Conservation (phyloP, 2,113 vertebrate genomes). For the Scolopax mira region DNA sequence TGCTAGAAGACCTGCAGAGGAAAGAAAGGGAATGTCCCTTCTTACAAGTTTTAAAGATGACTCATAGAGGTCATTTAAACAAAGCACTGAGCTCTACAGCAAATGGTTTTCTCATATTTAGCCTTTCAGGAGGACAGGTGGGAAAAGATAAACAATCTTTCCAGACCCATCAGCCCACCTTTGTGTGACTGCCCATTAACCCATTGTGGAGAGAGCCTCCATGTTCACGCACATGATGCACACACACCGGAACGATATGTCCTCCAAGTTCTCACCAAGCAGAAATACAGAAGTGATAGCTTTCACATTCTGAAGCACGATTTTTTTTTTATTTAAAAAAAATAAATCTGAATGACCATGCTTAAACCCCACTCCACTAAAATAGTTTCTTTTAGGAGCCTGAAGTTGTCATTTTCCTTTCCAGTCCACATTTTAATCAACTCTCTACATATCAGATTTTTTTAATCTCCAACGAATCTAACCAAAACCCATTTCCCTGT, state of each 20-base stretch:
- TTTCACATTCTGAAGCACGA: not conserved
- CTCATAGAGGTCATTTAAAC: not conserved
- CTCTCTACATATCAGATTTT: not conserved
- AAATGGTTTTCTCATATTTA: not conserved
- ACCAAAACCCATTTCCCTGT: not conserved
- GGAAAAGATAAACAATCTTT: not conserved
- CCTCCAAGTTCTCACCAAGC: not conserved
- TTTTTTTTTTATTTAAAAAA: not conserved
- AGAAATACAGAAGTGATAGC: not conserved
- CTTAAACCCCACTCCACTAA: not conserved
- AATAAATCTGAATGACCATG: not conserved
- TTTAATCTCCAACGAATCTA: not conserved
- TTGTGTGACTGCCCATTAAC: not conserved
- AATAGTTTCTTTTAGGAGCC: not conserved
- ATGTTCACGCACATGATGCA: accelerated
- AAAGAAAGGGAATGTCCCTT: not conserved
- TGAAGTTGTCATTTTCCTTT: not conserved
- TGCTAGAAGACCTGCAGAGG: not conserved
- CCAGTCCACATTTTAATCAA: not conserved
- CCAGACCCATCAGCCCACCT: not conserved
- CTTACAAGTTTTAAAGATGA: not conserved
- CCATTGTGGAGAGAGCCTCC: not conserved
- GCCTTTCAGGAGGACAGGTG: not conserved
- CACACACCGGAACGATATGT: not conserved
- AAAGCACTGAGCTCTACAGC: not conserved